Evolutionary conservation across 1,140 invertebrate species (phyloP).

Genomic region (Neoseiulus cucumeris): DNA sequence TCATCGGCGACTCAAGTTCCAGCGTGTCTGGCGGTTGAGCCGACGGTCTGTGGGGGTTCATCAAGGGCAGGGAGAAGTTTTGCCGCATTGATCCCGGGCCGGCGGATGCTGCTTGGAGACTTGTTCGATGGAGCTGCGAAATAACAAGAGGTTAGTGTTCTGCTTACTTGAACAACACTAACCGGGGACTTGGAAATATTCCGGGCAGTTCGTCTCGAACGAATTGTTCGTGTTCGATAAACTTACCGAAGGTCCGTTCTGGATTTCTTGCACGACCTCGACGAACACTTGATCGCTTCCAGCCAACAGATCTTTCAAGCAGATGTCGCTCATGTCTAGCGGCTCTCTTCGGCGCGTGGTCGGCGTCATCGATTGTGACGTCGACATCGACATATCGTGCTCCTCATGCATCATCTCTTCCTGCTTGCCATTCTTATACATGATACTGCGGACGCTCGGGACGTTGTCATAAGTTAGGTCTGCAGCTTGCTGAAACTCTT

Average conservation of each 20-base stretch:
- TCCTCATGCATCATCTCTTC: background rate
- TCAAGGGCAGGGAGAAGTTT: slow-evolving; percentile 1
- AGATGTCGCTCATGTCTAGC: slow-evolving; percentile 8
- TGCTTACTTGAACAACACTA: no score
- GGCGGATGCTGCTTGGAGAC: slow-evolving; percentile 6
- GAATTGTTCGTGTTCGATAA: background rate
- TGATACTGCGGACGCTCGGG: slow-evolving; percentile 3
- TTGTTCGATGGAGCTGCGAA: slow-evolving; percentile 5
- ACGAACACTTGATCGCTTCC: slow-evolving; percentile 10
- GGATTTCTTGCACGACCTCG: slow-evolving; percentile 3
- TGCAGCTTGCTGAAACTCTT: background rate
- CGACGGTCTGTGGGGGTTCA: slow-evolving; percentile 6
- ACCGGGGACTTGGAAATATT: no score
- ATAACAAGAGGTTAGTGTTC: background rate
- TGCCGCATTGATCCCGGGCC: slow-evolving; percentile 1
- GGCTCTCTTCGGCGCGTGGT: background rate
- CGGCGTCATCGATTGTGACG: background rate
- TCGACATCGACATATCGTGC: background rate
- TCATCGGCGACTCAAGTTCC: slow-evolving; percentile 1
- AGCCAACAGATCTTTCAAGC: slow-evolving; percentile 6
- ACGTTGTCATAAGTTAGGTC: slow-evolving; percentile 4
- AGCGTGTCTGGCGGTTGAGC: background rate
- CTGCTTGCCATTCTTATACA: background rate
- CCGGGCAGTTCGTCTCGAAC: no score
- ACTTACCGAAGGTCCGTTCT: slow-evolving; percentile 10